These are phyloP conservation scores for Hedychridium roseum DNA, from an alignment of 2,888 invertebrate species.

Conservation along the genomic window DNA sequence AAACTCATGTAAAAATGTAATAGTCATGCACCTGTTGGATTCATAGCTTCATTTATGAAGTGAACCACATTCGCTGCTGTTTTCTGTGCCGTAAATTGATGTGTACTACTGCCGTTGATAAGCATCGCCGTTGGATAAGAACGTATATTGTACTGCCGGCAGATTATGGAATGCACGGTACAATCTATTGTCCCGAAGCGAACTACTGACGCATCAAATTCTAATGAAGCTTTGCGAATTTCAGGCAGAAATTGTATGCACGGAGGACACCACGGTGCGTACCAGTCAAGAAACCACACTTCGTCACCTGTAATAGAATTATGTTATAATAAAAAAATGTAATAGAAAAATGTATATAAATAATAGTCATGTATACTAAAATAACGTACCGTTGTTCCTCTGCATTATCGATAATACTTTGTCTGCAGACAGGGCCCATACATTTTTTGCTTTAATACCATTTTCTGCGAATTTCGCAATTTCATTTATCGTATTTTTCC, in stretches of 20 bases:
- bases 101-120: conserved; percentile 68
- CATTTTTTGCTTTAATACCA: conserved; percentile 67
- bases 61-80: conserved; percentile 70
- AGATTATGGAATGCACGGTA: conserved; percentile 69
- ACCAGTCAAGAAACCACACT: conserved; percentile 78
- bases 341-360: conserved; percentile 20
- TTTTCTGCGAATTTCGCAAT: conserved; percentile 73
- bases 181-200: conserved; percentile 76
- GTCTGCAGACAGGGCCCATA: conserved; percentile 71
- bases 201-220: conserved; percentile 64
- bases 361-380: no score
- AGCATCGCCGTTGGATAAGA: conserved; percentile 77
- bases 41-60: conserved; percentile 70
- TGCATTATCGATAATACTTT: conserved; percentile 70
- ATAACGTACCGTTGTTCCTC: conserved; percentile 35
- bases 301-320: conserved; percentile 30
- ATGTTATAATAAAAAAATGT: conserved; percentile 8
- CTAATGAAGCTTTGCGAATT: conserved; percentile 71
- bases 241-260: conserved; percentile 76
- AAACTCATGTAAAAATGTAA: conserved; percentile 1
- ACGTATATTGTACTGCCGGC: conserved; percentile 69
- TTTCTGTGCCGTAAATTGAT: conserved; percentile 70
- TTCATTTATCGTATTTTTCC: conserved; percentile 68
- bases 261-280: conserved; percentile 82
- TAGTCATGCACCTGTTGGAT: conserved; percentile 63